These are phyloP conservation scores for Sapayoa aenigma DNA, from an alignment of 2,113 vertebrate genomes.

Conservation along the genomic window DNA sequence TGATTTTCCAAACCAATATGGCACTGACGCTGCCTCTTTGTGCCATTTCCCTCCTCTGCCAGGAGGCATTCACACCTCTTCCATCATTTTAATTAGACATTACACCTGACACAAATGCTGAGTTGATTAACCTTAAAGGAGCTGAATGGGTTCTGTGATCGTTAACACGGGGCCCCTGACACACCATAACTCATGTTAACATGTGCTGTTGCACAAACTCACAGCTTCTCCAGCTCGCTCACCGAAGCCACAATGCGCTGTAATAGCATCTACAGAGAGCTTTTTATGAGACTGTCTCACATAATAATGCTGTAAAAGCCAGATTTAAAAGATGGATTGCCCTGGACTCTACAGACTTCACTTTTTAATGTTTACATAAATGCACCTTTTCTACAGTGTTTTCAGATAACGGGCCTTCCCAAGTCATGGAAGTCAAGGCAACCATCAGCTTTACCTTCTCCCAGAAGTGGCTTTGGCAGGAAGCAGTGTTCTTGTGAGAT, in stretches of 20 bases:
- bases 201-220: slow-evolving; percentile 74
- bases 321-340: slow-evolving; percentile 70
- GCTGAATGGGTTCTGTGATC: slow-evolving; percentile 73
- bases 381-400: not conserved
- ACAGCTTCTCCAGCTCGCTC: slow-evolving; percentile 55
- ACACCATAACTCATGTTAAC: slow-evolving; percentile 76
- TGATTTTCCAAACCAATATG: slow-evolving; percentile 84
- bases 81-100: slow-evolving; percentile 84
- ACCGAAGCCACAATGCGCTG: slow-evolving; percentile 40
- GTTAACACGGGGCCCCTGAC: slow-evolving; percentile 76
- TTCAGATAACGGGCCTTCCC: not conserved
- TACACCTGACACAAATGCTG: slow-evolving; percentile 82
- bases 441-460: not conserved
- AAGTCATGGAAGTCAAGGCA: not conserved
- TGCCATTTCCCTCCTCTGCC: slow-evolving; percentile 78
- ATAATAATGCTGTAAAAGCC: slow-evolving; percentile 65
- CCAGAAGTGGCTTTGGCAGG: not conserved
- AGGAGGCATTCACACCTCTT: slow-evolving; percentile 66
- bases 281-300: slow-evolving; percentile 63
- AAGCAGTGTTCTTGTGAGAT: not conserved
- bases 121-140: slow-evolving; percentile 85
- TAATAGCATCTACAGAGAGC: slow-evolving; percentile 74
- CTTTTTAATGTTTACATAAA: slow-evolving; percentile 75
- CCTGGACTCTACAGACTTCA: slow-evolving; percentile 61
- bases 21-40: slow-evolving; percentile 67